Evolutionary conservation across 2,113 vertebrate genomes (phyloP).

Genomic region (Laterallus jamaicensis): DNA sequence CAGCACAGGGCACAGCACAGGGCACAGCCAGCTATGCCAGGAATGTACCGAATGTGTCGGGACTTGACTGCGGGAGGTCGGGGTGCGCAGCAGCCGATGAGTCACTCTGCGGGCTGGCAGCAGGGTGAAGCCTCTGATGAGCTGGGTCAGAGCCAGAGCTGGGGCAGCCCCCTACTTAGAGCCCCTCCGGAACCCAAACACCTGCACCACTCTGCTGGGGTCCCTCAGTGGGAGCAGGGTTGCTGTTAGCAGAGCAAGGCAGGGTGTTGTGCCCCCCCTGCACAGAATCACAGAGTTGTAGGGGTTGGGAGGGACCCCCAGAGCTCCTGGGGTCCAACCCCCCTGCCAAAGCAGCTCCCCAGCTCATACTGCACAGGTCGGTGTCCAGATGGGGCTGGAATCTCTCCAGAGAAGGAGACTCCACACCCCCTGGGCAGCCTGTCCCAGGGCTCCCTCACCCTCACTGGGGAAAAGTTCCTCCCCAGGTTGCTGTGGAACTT

Average conservation of each 20-base stretch:
- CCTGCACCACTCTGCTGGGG: background rate
- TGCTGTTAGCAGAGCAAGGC: accelerated
- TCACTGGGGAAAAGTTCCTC: too few relatives aligned
- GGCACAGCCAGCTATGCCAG: constrained; percentile 38
- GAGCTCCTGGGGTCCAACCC: too few relatives aligned
- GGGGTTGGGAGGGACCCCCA: too few relatives aligned
- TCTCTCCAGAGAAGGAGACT: too few relatives aligned
- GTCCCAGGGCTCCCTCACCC: too few relatives aligned
- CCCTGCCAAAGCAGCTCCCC: too few relatives aligned
- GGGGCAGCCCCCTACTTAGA: background rate
- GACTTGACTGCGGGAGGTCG: constrained; percentile 62
- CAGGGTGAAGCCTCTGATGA: background rate
- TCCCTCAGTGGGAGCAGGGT: accelerated
- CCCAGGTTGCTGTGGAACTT: too few relatives aligned
- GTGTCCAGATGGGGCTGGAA: too few relatives aligned
- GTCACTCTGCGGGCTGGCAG: background rate
- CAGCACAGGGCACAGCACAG: background rate
- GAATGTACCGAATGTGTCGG: constrained; percentile 67
- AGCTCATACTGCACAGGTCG: too few relatives aligned
- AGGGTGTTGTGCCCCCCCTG: accelerated
- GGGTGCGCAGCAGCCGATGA: background rate
- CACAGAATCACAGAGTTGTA: background rate
- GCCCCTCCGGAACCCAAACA: accelerated
- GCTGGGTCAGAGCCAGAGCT: background rate
- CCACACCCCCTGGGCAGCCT: too few relatives aligned